Evolutionary conservation across 2,113 vertebrate genomes (phyloP), one percentile per base, ranked within the genome.

Genomic region (Osmerus eperlanus): DNA sequence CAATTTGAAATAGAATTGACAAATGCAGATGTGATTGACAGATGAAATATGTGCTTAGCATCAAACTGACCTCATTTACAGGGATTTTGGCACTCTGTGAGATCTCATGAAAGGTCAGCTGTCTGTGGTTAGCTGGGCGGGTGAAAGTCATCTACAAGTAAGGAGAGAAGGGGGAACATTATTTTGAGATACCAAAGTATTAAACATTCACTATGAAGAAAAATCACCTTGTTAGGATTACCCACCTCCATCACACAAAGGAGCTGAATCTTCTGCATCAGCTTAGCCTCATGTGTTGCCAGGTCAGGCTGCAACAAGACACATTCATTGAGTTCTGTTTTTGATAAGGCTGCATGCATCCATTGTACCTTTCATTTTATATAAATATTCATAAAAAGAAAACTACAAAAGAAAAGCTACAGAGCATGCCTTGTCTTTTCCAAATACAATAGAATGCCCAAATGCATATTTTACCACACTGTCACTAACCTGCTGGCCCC

Each of bases 191-290:
- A 23, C 19, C 19, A 60, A 60, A 29, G 21, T 62, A 62, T 62
- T 15, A 62, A 62, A 62, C 60, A 29, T 15, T 16, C 25, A 62
- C 9, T 23, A 12, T 21, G 58, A 23, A 25, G 28, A 19, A 23
- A 12, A 4, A 25, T 29, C n/a, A 4, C 23, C 8, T 15, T 16
- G 66, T 1, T 6, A 68, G 13, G 23, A 68, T 16, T 28, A 29
- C 53, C 89, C 74, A 99, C 97, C 96, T 99, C 97, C 97, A 99
- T 99, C 19, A 99, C 94, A 78, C 97, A 99, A 1, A 99, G 47
- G 55, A 99, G 89, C 81, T 99, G 97, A 72, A 99, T 98, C 81
- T 99, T 99, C 85, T 98, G 92, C 91, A 99, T 95, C 21, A 99
- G 92, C 63, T 96, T 96, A 0, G 90, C 67, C 76, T 99, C 97